Base-by-base conservation (phyloP, 2,797 vertebrate species). In the Phalloptychus januarius region DNA sequence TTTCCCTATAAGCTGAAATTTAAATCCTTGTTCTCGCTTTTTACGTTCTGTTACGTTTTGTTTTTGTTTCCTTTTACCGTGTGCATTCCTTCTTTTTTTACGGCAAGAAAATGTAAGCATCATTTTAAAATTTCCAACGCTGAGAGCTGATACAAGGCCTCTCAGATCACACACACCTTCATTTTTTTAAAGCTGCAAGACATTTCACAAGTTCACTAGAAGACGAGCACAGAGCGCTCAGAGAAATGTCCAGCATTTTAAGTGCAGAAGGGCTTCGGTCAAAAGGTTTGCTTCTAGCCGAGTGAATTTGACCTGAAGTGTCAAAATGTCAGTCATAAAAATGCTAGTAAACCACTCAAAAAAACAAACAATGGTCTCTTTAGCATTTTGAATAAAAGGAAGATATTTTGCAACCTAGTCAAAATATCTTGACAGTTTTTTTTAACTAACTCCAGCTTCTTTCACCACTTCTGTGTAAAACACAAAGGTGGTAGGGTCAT, bases 241-340 rank as follows among this genome's bases (percentile, higher is more conserved):
- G 6, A 74, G 54, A 74, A 61, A 58, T 74, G 72, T 16, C 31
- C 54, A 58, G 72, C 28, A 61, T 74, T 61, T 58, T 31, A 45
- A 44, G 38, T 18, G n/a, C 11, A 44, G 5, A 44, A 25, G 67
- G 33, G 16, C 1, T 54, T 52, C 54, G 71, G 71, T 52, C 71
- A 52, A 72, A 72, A 50, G 2, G 11, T 46, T 72, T 72, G 48
- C 36, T 40, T 38, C 25, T 28, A 6, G 5, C 38, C 12, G 6
- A 23, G n/a, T 74, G 15, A 56, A 58, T 28, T 58, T 44, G 16
- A 12, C n/a, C n/a, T 28, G 12, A 74, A 61, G 54, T 61, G 52
- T 44, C n/a, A 70, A 70, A 42, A 70, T 44, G 40, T 70, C 67
- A n/a, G 38, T 70, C 40, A 70, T 72, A 72, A 72, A 72, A 71